Conservation (phyloP, 2,113 vertebrate genomes). For the Gnathonemus longibarbis region DNA sequence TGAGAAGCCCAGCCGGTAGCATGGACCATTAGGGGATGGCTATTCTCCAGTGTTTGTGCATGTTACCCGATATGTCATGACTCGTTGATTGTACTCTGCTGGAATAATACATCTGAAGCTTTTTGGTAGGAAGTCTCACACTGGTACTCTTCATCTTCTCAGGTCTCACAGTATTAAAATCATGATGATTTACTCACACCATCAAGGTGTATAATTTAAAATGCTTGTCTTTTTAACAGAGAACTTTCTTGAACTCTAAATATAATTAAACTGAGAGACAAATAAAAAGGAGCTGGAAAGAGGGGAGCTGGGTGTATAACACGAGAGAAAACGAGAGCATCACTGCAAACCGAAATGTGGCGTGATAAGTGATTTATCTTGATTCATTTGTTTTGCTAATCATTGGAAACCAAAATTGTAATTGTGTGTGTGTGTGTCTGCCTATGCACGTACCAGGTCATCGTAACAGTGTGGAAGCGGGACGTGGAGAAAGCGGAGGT, state of each 20-base stretch:
- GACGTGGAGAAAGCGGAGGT: conserved; percentile 69
- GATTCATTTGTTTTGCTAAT: neutral
- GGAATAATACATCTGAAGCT: neutral
- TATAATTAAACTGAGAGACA: neutral
- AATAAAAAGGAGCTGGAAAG: neutral
- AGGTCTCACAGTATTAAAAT: neutral
- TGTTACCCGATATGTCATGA: neutral
- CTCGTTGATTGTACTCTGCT: neutral
- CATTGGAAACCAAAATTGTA: neutral
- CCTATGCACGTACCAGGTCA: conserved; percentile 52
- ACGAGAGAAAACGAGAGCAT: neutral
- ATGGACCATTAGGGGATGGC: neutral
- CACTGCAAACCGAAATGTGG: neutral
- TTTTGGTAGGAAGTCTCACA: neutral
- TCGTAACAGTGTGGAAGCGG: conserved; percentile 76
- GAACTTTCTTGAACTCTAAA: neutral
- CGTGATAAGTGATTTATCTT: neutral
- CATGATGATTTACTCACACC: neutral
- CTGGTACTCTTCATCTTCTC: neutral
- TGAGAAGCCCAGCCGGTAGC: conserved; percentile 38
- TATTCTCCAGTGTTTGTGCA: neutral
- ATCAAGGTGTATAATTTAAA: neutral
- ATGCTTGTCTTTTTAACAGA: neutral
- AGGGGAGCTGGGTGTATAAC: no score
- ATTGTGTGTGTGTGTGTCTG: neutral